These are phyloP conservation scores for Carterocephalus palaemon DNA, from an alignment of 2,888 invertebrate genomes.

Conservation along the genomic window DNA sequence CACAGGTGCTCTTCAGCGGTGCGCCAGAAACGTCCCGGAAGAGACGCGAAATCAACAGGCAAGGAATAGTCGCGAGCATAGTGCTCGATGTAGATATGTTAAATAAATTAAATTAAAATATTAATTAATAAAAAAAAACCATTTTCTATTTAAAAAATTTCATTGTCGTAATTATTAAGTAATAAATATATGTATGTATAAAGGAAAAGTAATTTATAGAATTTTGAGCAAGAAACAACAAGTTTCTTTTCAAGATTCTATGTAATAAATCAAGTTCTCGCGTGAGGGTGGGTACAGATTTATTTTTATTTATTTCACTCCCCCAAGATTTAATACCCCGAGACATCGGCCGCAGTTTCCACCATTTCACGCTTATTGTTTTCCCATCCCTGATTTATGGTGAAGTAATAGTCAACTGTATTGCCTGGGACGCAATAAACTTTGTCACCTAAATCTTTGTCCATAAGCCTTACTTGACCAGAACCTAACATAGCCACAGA, in stretches of 20 bases:
- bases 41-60: too few species aligned
- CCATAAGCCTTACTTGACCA: conserved; percentile 61
- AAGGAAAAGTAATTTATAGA: too few species aligned
- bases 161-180: too few species aligned
- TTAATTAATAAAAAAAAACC: too few species aligned
- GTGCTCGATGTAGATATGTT: too few species aligned
- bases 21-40: too few species aligned
- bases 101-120: too few species aligned
- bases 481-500: conserved; percentile 8
- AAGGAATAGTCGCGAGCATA: too few species aligned
- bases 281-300: conserved; percentile 65
- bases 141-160: too few species aligned
- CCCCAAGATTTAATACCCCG: conserved; percentile 75
- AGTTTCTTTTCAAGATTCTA: conserved; percentile 37
- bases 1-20: too few species aligned
- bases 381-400: conserved; percentile 78
- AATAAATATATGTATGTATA: too few species aligned
- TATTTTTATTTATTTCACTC: conserved; percentile 78
- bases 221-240: too few species aligned
- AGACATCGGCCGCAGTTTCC: conserved; percentile 75
- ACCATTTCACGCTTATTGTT: conserved; percentile 80
- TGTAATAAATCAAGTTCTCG: conserved; percentile 70
- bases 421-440: conserved; percentile 75
- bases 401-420: conserved; percentile 72
- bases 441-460: conserved; percentile 77